These are phyloP conservation scores for Alca torda DNA, from an alignment of 2,797 vertebrate species.

Conservation along the genomic window DNA sequence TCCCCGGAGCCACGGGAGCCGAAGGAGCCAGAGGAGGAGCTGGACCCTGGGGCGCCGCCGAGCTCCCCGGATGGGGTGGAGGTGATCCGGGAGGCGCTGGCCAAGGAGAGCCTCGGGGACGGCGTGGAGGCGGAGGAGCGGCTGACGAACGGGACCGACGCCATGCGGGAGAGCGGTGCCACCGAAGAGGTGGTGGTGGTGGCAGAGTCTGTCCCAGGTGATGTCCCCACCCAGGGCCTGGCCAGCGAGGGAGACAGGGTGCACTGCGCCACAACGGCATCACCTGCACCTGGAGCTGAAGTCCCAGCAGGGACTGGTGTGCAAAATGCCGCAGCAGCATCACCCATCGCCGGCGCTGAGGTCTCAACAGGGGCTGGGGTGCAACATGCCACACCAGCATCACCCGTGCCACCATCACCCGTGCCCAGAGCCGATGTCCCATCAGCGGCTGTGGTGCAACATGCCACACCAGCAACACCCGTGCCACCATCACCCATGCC, in stretches of 20 bases:
- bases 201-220: not conserved
- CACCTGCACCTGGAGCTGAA: conserved; percentile 26
- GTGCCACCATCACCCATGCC: conserved; percentile 51
- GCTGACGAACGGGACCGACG: conserved; percentile 63
- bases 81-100: conserved; percentile 81
- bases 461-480: conserved; percentile 21
- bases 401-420: not conserved
- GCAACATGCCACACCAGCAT: not conserved
- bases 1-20: conserved; percentile 65
- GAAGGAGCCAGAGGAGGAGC: conserved; percentile 44
- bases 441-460: not conserved
- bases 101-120: conserved; percentile 67
- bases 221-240: conserved; percentile 70
- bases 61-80: conserved; percentile 76
- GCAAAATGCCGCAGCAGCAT: conserved; percentile 8
- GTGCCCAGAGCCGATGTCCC: not conserved
- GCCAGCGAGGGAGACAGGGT: conserved; percentile 44
- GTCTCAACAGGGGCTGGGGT: not conserved
- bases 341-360: conserved; percentile 34
- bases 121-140: not conserved
- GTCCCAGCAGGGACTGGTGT: conserved; percentile 58
- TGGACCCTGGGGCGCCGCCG: fast-evolving
- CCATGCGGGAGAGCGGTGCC: conserved; percentile 1
- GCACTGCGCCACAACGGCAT: not conserved
- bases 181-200: not conserved